These are phyloP conservation scores for Scopus umbretta DNA, from an alignment of 2,113 vertebrate species.

Conservation along the genomic window DNA sequence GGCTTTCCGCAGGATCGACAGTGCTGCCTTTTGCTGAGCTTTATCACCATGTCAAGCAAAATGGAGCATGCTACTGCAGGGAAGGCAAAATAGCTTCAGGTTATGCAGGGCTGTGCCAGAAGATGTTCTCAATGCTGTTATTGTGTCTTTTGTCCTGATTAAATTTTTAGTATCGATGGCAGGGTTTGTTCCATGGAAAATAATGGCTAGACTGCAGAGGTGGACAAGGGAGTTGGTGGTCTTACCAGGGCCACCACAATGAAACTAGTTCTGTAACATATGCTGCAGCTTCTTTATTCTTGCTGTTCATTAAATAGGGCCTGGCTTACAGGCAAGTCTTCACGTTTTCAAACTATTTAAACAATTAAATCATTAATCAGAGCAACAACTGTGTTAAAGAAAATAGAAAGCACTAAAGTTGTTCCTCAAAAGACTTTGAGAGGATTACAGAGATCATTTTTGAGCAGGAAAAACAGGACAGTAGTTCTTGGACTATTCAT, in stretches of 20 bases:
- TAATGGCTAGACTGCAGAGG: neutral
- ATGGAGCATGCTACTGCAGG: neutral
- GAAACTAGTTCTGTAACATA: neutral
- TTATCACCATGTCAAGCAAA: conserved; percentile 14
- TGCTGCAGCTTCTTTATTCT: neutral
- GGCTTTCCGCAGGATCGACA: neutral
- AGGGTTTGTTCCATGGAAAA: neutral
- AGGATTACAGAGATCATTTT: neutral
- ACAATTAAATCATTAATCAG: neutral
- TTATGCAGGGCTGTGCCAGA: neutral
- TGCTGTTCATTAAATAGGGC: neutral
- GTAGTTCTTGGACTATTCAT: neutral
- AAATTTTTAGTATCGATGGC: neutral
- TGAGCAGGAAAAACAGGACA: neutral
- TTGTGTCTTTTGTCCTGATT: neutral
- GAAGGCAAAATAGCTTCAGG: conserved; percentile 13
- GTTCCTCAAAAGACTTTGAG: neutral
- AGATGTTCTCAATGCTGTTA: neutral
- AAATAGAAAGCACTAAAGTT: neutral
- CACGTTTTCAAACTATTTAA: neutral
- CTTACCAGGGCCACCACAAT: neutral
- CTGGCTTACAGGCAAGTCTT: neutral
- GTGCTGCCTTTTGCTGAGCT: neutral
- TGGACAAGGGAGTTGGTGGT: neutral
- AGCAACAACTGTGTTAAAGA: neutral